Evolutionary conservation across 2,113 vertebrate genomes (phyloP).

Genomic region (Acanthochromis polyacanthus): DNA sequence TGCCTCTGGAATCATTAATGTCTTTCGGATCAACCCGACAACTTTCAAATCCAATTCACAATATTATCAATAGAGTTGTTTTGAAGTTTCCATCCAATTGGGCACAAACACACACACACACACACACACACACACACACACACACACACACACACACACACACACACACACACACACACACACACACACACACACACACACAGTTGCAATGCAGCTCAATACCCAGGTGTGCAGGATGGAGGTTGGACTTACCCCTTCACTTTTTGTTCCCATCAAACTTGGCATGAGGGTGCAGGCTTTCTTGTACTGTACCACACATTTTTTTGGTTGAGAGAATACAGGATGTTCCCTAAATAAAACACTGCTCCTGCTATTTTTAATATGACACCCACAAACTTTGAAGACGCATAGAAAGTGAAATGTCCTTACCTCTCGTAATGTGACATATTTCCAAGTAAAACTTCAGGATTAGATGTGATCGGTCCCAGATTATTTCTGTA

Average conservation of each 20-base stretch:
- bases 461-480: background rate
- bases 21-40: conserved; percentile 33
- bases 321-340: conserved; percentile 22
- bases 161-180: conserved; percentile 6
- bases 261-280: conserved; percentile 55
- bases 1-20: conserved; percentile 19
- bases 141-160: background rate
- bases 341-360: conserved; percentile 40
- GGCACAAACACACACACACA: background rate
- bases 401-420: background rate
- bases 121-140: conserved; percentile 20
- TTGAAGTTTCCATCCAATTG: conserved; percentile 20
- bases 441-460: background rate
- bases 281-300: conserved; percentile 35
- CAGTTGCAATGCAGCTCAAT: conserved; percentile 17
- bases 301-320: conserved; percentile 23
- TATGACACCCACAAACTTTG: conserved; percentile 13
- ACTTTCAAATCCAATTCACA: conserved; percentile 38
- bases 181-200: conserved; percentile 12
- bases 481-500: background rate
- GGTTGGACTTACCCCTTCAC: conserved; percentile 44
- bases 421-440: background rate
- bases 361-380: conserved; percentile 27
- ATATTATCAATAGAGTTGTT: conserved; percentile 43
- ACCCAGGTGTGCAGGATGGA: conserved; percentile 16